phyloP scores from a whole-genome alignment of 2,113 vertebrate species.

The Crotalus horridus region DNA sequence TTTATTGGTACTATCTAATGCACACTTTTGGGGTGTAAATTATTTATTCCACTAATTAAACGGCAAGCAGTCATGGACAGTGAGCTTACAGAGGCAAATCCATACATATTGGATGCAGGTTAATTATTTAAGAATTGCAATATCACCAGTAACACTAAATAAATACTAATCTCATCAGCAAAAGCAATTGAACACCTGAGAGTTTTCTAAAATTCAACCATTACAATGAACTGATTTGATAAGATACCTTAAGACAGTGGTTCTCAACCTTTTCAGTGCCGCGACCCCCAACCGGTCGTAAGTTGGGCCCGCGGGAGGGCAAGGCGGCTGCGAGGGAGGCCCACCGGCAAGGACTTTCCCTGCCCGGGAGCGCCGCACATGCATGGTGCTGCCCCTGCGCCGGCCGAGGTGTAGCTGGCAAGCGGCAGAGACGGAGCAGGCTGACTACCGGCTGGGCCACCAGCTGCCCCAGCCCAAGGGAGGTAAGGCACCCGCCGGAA shows the following conservation, averaged over 20 bases:
- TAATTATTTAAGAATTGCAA: slow-evolving; percentile 76
- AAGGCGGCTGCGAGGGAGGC: no score
- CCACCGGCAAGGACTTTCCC: no score
- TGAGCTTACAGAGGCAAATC: slow-evolving; percentile 69
- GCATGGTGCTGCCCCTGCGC: no score
- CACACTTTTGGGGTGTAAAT: slow-evolving; percentile 70
- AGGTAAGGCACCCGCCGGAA: no score
- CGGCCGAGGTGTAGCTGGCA: no score
- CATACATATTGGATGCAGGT: slow-evolving; percentile 64
- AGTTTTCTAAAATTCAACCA: slow-evolving; percentile 48
- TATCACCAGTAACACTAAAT: slow-evolving; percentile 64
- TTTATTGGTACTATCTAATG: slow-evolving; percentile 66
- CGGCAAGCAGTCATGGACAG: slow-evolving; percentile 64
- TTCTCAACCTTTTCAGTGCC: no score
- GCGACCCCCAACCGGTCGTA: no score
- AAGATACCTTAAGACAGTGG: slow-evolving; percentile 6
- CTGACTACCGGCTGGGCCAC: no score
- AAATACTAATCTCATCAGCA: slow-evolving; percentile 62
- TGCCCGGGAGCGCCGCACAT: no score
- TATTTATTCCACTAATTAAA: slow-evolving; percentile 76
- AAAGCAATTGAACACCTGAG: slow-evolving; percentile 39
- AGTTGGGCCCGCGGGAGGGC: no score
- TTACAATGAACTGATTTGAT: slow-evolving; percentile 40
- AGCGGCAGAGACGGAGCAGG: no score
- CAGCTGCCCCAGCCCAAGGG: no score